Base-by-base conservation (phyloP, 2,113 vertebrate genomes). In the Reinhardtius hippoglossoides region DNA sequence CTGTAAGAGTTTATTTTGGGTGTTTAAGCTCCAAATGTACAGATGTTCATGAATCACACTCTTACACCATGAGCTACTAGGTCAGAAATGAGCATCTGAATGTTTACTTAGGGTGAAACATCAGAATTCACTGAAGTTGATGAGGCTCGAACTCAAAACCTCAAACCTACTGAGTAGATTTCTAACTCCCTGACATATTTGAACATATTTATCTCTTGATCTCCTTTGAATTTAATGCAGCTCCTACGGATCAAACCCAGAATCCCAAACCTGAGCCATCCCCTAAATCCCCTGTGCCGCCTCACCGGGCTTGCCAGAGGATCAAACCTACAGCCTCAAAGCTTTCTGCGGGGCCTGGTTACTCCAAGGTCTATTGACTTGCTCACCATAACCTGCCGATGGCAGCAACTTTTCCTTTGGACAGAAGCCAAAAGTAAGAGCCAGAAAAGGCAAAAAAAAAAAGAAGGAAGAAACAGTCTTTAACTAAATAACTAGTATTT, bases 41-140 rank as follows among this genome's bases (percentile, higher is more conserved):
- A 12, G 40, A 42, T 42, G 10, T 13, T 42, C 31, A 10, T 42
- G 10, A 12, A 42, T 2, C 12, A 42, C 10, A 42, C 40, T 75
- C 21, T 5, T n/a, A 61, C 71, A 82, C 60, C 64, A 35, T 20
- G 57, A 4, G 26, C 56, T 27, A 58, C 24, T 62, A 21, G 60
- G 35, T 42, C 35, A 42, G 60, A 42, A 3, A 42, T 5, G 4
- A 14, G 60, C 9, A 12, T 63, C 37, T 42, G 37, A 23, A 44
- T 63, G 60, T 42, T 21, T n/a, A 61, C 59, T 2, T n/a, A 20
- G 59, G 12, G 40, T 13, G 12, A 42, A 12, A 3, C 12, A 0
- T 42, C 40, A 42, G 40, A 13, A 42, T 42, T 13, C 40, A 42
- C 40, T 42, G 40, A 2, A 42, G 31, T 9, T 61, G 20, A n/a